Base-by-base conservation (phyloP, 2,797 vertebrate species). In the Myripristis murdjan region DNA sequence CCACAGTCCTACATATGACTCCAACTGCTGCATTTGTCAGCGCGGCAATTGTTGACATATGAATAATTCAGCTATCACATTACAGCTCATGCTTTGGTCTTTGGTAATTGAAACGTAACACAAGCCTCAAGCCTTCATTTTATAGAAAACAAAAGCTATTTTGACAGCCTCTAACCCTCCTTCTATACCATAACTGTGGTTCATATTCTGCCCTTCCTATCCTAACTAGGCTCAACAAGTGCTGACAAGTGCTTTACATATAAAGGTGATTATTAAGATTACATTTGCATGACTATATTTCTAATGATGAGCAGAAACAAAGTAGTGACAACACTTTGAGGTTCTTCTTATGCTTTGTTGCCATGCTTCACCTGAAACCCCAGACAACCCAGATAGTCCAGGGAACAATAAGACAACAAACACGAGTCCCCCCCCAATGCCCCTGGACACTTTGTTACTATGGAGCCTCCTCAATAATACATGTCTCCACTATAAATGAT, bases 401-500 rank as follows among this genome's bases (percentile, higher is more conserved):
- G 8, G 33, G 20, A 48, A 63, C 37, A 9, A 23, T 15, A 24
- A 23, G 35, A 44, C 28, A 52, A 26, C 48, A 77, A 46, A 49
- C 26, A 49, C 16, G 12, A 23, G 24, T n/a, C 26, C n/a, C 53
- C n/a, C 44, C 35, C 57, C 44, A 44, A 33, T 51, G 33, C 23
- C 28, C 31, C 59, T 11, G 26, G 44, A 20, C 18, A 18, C n/a
- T 53, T 33, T 15, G 60, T 48, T 48, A 33, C 56, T 64, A 24
- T 26, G 47, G 31, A 41, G 35, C 59, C 11, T 22, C n/a, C 31
- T 83, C 23, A 81, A 55, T 85, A 68, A 82, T 64, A 44, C 54
- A 86, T 52, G 31, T 15, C 26, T 44, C 14, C 7, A 22, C 15
- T 23, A 20, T 37, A 60, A 57, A 61, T 60, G 23, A 15, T 71